Evolutionary conservation across 2,888 invertebrate species (phyloP).

Genomic region (Drosophila paracracens): DNA sequence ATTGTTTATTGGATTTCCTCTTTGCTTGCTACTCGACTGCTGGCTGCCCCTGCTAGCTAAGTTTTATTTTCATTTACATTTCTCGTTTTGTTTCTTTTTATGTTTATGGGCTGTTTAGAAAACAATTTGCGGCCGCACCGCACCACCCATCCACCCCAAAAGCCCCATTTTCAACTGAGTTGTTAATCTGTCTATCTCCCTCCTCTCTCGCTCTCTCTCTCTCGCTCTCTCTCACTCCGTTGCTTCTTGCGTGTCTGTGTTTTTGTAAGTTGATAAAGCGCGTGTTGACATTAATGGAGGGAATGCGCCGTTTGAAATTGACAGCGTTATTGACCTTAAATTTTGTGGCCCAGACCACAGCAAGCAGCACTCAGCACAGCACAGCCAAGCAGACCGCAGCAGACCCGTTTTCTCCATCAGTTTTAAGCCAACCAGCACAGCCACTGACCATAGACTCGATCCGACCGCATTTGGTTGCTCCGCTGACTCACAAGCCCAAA

Average conservation of each 20-base stretch:
- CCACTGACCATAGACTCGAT: slow-evolving; percentile 46
- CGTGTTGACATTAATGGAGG: slow-evolving; percentile 78
- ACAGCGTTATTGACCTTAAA: slow-evolving; percentile 79
- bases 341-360: slow-evolving; percentile 42
- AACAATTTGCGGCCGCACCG: slow-evolving; percentile 65
- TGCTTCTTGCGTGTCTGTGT: slow-evolving; percentile 18
- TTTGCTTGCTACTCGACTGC: slow-evolving; percentile 40
- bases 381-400: not conserved
- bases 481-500: slow-evolving; percentile 58
- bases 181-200: slow-evolving; percentile 43
- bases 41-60: slow-evolving; percentile 46
- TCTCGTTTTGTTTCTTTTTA: slow-evolving; percentile 78
- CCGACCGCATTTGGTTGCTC: slow-evolving; percentile 40
- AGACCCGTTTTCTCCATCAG: slow-evolving; percentile 10
- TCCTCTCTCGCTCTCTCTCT: not conserved
- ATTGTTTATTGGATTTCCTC: slow-evolving; percentile 79
- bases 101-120: slow-evolving; percentile 78
- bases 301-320: slow-evolving; percentile 74
- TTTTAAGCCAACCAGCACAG: slow-evolving; percentile 8
- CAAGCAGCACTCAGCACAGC: not conserved
- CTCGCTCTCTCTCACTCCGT: not conserved
- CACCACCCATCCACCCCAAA: not conserved
- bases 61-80: slow-evolving; percentile 78
- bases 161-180: slow-evolving; percentile 21
- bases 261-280: slow-evolving; percentile 71